Conservation (phyloP, 2,888 invertebrate species). For the Malthinus flaveolus region DNA sequence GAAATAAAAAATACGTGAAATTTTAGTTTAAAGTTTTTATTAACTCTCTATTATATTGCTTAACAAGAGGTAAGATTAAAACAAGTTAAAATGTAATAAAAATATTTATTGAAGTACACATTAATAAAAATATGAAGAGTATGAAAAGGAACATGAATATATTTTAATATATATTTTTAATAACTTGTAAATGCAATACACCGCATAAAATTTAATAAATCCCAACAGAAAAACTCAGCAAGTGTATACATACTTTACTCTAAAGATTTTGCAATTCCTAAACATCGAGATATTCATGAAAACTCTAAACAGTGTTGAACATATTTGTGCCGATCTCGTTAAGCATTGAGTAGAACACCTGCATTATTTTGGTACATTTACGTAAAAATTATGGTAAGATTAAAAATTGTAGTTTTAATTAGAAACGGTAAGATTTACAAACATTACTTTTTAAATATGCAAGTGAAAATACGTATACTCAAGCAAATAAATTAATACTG, state of each 20-base stretch:
- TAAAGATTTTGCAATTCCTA: slow-evolving; percentile 26
- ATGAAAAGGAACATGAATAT: slow-evolving; percentile 28
- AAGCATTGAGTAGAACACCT: slow-evolving; percentile 21
- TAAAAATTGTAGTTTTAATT: too few relatives aligned
- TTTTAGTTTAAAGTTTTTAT: not conserved
- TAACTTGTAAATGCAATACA: slow-evolving; percentile 23
- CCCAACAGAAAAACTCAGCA: slow-evolving; percentile 15
- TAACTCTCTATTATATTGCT: too few relatives aligned
- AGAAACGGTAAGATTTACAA: too few relatives aligned
- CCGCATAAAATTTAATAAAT: slow-evolving; percentile 18
- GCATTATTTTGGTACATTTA: slow-evolving; percentile 10
- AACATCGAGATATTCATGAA: slow-evolving; percentile 23
- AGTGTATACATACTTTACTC: slow-evolving; percentile 26
- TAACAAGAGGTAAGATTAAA: not conserved
- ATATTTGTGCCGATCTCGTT: slow-evolving; percentile 22
- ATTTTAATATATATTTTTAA: slow-evolving; percentile 8
- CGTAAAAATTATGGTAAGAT: not conserved
- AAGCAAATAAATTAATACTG: slow-evolving; percentile 22
- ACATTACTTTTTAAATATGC: too few relatives aligned
- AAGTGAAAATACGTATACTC: not conserved
- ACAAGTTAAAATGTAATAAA: slow-evolving; percentile 20
- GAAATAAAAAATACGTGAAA: not conserved
- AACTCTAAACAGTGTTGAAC: slow-evolving; percentile 21
- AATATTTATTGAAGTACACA: slow-evolving; percentile 29
- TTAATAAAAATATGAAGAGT: slow-evolving; percentile 28